phyloP scores from a whole-genome alignment of 2,888 invertebrate genomes.

The Brenthis daphne region DNA sequence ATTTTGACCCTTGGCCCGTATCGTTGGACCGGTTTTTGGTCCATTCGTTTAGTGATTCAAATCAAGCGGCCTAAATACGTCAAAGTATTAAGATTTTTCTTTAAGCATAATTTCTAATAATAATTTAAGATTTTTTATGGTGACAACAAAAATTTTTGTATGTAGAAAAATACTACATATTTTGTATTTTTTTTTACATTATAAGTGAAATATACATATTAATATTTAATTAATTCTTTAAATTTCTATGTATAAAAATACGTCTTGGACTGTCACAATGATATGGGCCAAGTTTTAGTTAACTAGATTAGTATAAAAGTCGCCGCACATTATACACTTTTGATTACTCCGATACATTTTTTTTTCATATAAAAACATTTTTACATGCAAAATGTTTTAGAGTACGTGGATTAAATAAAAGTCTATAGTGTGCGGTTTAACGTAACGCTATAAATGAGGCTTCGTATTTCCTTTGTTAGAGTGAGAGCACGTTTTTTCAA shows the following conservation, averaged over 20 bases:
- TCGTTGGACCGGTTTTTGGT: not conserved
- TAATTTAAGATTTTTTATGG: too few relatives aligned
- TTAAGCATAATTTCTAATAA: too few relatives aligned
- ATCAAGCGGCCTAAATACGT: not conserved
- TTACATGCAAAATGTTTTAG: not conserved
- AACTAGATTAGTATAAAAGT: not conserved
- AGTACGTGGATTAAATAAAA: not conserved
- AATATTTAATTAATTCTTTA: too few relatives aligned
- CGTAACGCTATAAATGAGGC: conserved; percentile 21
- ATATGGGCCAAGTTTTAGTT: not conserved
- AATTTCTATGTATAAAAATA: too few relatives aligned
- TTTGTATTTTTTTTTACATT: too few relatives aligned
- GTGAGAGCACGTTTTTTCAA: conserved; percentile 36
- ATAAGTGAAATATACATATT: too few relatives aligned
- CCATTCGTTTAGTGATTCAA: not conserved
- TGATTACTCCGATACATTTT: not conserved
- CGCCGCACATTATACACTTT: not conserved
- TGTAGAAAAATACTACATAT: too few relatives aligned
- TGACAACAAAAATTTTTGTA: too few relatives aligned
- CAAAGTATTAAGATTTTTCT: too few relatives aligned
- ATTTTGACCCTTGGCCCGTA: not conserved
- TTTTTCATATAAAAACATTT: not conserved
- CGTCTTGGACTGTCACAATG: not conserved
- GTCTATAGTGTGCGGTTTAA: conserved; percentile 1
- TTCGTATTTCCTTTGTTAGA: conserved; percentile 27